A percentile compares a stretch with the other conserved stretches of the same genome.
Conservation (phyloP, 2,797 vertebrate species). For the Pangasius macronema region DNA sequence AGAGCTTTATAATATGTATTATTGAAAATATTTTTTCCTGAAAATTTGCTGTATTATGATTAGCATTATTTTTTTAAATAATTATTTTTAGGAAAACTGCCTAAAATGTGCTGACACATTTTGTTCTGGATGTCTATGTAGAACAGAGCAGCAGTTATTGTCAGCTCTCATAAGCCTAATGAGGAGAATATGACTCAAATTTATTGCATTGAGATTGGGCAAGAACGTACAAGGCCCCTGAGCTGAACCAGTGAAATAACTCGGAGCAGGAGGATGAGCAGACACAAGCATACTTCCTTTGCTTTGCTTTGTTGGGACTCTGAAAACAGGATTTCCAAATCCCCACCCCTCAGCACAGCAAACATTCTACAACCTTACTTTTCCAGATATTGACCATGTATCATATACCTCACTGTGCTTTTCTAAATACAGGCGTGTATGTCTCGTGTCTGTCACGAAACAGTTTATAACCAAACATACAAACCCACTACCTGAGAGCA, state of each 20-base stretch:
- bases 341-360: neutral
- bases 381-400: neutral
- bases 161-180: constrained; percentile 54
- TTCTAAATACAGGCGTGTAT: neutral
- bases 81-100: neutral
- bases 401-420: neutral
- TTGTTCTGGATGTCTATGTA: neutral
- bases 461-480: neutral
- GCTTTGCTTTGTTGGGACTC: neutral
- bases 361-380: neutral
- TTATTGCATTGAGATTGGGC: constrained; percentile 40
- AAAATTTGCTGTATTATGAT: neutral
- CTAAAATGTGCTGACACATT: neutral
- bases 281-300: constrained; percentile 12
- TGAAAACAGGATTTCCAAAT: neutral
- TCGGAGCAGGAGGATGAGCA: neutral
- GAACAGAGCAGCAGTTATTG: constrained; percentile 52
- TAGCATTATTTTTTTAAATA: neutral
- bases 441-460: neutral
- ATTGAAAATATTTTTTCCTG: neutral
- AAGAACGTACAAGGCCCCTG: constrained; percentile 27
- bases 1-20: neutral
- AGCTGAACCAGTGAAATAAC: constrained; percentile 24
- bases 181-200: constrained; percentile 63
- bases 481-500: neutral